Conservation (phyloP, 2,888 invertebrate species). For the Parasteatoda lunata region DNA sequence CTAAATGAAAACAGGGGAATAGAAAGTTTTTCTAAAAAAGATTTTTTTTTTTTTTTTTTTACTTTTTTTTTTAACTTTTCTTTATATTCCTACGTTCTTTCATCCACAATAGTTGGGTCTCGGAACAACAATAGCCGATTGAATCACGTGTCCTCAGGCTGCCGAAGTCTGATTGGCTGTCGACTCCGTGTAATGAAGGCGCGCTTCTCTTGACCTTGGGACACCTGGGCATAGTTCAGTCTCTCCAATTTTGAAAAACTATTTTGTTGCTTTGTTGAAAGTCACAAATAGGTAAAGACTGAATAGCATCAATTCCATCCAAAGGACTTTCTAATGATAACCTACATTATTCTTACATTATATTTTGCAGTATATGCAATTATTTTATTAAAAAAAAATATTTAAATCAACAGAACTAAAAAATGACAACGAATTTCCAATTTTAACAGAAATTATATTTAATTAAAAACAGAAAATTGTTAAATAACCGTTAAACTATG, state of each 20-base stretch:
- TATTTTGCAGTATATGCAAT: too few species aligned
- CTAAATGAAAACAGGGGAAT: constrained; percentile 3
- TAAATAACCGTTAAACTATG: too few species aligned
- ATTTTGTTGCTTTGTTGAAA: constrained; percentile 39
- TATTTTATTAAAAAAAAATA: too few species aligned
- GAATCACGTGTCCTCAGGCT: constrained; percentile 53
- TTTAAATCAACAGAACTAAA: too few species aligned
- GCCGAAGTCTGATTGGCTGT: constrained; percentile 52
- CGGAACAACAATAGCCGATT: constrained; percentile 49
- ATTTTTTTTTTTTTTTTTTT: constrained; percentile 29
- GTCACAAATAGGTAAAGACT: constrained; percentile 24
- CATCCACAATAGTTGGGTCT: constrained; percentile 43
- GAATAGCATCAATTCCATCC: too few species aligned
- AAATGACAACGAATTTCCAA: too few species aligned
- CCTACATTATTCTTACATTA: too few species aligned
- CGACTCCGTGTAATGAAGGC: constrained; percentile 54
- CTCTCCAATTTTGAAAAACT: constrained; percentile 16
- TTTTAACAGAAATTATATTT: too few species aligned
- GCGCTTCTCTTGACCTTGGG: constrained; percentile 53
- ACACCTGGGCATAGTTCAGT: constrained; percentile 53
- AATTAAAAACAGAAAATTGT: too few species aligned
- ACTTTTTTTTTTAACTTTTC: constrained; percentile 15
- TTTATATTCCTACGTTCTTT: constrained; percentile 5
- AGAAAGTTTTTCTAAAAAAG: not conserved
- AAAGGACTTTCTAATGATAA: too few species aligned